These are phyloP conservation scores for Platypus cylindrus DNA, from an alignment of 2,888 invertebrate genomes.

Conservation along the genomic window DNA sequence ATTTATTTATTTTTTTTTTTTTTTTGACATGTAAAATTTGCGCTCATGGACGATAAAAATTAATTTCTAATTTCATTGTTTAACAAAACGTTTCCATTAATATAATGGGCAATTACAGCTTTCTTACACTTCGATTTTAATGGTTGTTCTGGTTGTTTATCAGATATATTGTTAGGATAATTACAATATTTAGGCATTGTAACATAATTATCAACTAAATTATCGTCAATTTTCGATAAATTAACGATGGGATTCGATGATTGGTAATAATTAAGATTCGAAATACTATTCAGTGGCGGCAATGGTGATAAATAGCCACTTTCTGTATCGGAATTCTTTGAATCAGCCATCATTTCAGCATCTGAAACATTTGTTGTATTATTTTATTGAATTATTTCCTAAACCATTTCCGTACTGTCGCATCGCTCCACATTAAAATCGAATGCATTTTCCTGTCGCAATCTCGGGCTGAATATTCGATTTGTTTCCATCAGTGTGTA, in stretches of 20 bases:
- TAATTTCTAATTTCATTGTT: no score
- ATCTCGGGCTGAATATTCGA: constrained; percentile 44
- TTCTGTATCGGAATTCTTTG: constrained; percentile 18
- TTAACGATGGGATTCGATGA: constrained; percentile 21
- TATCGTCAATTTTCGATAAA: constrained; percentile 15
- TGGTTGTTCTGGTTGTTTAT: no score
- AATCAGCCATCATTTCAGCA: constrained; percentile 1
- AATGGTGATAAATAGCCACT: constrained; percentile 18
- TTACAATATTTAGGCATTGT: constrained; percentile 42
- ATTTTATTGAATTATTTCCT: neutral
- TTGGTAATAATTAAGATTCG: constrained; percentile 32
- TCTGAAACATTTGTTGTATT: neutral
- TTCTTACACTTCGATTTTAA: no score
- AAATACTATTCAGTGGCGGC: constrained; percentile 24
- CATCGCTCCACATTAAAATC: constrained; percentile 35
- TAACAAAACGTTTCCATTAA: constrained; percentile 23
- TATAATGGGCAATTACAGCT: constrained; percentile 22
- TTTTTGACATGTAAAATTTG: no score
- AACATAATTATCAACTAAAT: constrained; percentile 38
- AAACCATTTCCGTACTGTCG: constrained; percentile 3
- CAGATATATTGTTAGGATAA: no score
- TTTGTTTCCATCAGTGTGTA: constrained; percentile 51
- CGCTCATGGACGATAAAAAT: no score
- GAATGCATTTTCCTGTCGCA: constrained; percentile 24
- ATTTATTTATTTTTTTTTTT: no score